phyloP scores from a whole-genome alignment of 2,888 invertebrate species.

The Ectropis crepuscularia region DNA sequence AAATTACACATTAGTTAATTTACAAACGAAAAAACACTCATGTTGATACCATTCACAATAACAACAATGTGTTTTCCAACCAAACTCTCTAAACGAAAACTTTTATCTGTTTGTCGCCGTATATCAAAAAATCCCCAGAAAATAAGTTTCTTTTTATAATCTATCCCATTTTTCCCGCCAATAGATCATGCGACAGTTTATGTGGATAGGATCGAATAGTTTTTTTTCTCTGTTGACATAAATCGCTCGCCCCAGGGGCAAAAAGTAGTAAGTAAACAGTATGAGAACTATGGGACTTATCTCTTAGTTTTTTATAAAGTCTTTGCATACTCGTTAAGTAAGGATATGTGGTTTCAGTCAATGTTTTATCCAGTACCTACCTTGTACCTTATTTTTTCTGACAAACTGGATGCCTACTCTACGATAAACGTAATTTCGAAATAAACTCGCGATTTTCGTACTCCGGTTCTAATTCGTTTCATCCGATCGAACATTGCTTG shows the following conservation, averaged over 20 bases:
- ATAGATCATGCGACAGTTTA: constrained; percentile 45
- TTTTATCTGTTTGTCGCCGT: constrained; percentile 38
- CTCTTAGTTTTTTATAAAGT: too few relatives aligned
- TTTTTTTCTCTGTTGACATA: constrained; percentile 70
- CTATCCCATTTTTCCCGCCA: constrained; percentile 39
- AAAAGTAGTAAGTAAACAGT: constrained; percentile 14
- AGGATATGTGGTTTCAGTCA: too few relatives aligned
- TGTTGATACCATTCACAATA: background rate
- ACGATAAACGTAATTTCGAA: too few relatives aligned
- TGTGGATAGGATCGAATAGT: constrained; percentile 55
- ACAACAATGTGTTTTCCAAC: constrained; percentile 7
- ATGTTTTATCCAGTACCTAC: too few relatives aligned
- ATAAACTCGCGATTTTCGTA: too few relatives aligned
- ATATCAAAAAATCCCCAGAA: constrained; percentile 39
- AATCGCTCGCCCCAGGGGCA: constrained; percentile 61
- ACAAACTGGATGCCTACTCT: too few relatives aligned
- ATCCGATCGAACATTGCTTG: too few relatives aligned
- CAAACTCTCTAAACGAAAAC: constrained; percentile 30
- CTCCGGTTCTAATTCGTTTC: too few relatives aligned
- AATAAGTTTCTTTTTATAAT: constrained; percentile 44
- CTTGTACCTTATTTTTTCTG: too few relatives aligned
- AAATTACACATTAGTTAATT: too few relatives aligned
- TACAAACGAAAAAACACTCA: background rate
- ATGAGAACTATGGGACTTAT: background rate
- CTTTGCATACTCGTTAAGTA: too few relatives aligned